Base-by-base conservation (phyloP, 2,113 vertebrate species). In the Pedionomus torquatus region DNA sequence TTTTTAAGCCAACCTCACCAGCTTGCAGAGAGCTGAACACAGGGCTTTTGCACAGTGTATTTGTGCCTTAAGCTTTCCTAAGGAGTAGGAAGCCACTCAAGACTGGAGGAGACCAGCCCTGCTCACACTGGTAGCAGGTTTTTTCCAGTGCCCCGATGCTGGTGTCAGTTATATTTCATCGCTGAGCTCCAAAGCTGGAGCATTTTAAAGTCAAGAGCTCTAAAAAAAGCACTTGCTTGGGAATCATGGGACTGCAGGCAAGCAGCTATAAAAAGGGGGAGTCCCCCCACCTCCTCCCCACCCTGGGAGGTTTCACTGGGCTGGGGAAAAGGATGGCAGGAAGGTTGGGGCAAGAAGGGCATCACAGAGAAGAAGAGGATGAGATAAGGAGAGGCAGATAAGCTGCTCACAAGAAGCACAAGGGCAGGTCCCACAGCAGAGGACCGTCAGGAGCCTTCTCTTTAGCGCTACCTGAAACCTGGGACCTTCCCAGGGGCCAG, bases 161-260 rank as follows among this genome's bases (percentile, higher is more conserved):
- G 83, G 48, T 92, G 57, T 57, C 84, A 81, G 44, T 72, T 69
- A 14, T 3, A 25, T 37, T 76, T 85, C 74, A 57, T 41, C 54
- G 49, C 4, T 44, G 28, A 63, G 82, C 72, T 92, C 77, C 74
- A 69, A 84, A 76, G 90, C 12, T 9, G 49, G 31, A 79, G 52
- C 44, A 63, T 90, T 97, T 92, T 71, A 35, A 93, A 71, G 79
- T 64, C 79, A 86, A 92, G 83, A 78, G 43, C 69, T 61, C 83
- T 91, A 79, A 82, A 77, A 94, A 89, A 81, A 89, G 48, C 92
- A 33, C 44, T 89, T 84, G 64, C n/a, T 15, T 80, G 37, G 68
- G 46, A 89, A 60, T 75, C 55, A 6, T 2, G 39, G 23, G 61
- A 33, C 72, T 84, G 54, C 75, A 48, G 71, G 71, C 68, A 69